Conservation (phyloP, 2,113 vertebrate species). For the Cynoglossus semilaevis region DNA sequence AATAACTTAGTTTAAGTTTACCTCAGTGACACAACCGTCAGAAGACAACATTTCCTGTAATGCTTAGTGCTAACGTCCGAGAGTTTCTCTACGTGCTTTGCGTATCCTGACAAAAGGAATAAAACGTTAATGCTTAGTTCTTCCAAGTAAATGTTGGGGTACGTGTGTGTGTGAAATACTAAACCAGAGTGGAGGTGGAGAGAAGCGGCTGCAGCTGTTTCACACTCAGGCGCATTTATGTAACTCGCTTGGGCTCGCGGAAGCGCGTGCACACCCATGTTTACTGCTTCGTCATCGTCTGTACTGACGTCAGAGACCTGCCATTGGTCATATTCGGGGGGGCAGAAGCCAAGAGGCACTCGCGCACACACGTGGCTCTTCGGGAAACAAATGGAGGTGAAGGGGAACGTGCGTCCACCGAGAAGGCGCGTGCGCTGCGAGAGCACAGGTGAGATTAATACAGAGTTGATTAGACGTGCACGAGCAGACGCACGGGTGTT, state of each 20-base stretch:
- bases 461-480: background rate
- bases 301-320: background rate
- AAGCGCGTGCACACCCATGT: background rate
- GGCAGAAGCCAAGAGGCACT: background rate
- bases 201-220: constrained; percentile 56
- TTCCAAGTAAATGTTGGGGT: no score
- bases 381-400: constrained; percentile 43
- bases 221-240: constrained; percentile 51
- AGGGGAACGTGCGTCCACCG: background rate
- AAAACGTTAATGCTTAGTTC: no score
- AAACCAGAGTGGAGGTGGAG: constrained; percentile 14
- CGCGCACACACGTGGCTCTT: constrained; percentile 9
- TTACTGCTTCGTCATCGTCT: no score
- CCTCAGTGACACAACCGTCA: no score
- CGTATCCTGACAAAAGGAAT: no score
- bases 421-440: constrained; percentile 46
- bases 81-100: no score
- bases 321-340: background rate
- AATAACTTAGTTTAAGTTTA: no score
- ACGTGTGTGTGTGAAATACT: constrained; percentile 8
- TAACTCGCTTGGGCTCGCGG: background rate
- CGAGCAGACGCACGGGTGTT: background rate
- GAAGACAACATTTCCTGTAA: no score
- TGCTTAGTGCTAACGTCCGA: no score
- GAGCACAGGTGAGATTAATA: constrained; percentile 60